Evolutionary conservation across 2,113 vertebrate genomes (phyloP).

Genomic region (Rhinoptilus africanus): DNA sequence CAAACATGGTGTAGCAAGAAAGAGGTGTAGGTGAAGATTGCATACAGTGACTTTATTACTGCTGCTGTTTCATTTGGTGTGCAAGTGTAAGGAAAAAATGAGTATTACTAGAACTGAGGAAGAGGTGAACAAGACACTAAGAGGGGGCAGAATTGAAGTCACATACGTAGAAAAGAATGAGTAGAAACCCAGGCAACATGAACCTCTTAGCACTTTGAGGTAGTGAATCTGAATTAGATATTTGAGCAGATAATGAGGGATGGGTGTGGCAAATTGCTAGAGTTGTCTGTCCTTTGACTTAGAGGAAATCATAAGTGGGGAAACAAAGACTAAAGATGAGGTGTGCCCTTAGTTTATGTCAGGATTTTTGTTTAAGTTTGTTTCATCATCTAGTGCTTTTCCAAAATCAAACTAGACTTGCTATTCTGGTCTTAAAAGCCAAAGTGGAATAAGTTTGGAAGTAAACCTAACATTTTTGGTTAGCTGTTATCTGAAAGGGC

Average conservation of each 20-base stretch:
- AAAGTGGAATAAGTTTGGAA: not conserved
- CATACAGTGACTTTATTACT: not conserved
- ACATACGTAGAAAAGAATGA: not conserved
- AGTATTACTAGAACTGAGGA: not conserved
- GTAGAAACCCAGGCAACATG: not conserved
- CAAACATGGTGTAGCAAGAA: not conserved
- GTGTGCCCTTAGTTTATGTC: not conserved
- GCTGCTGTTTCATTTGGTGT: not conserved
- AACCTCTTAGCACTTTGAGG: not conserved
- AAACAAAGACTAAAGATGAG: not conserved
- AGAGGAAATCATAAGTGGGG: not conserved
- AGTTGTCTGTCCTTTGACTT: not conserved
- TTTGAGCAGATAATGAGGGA: not conserved
- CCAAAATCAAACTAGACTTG: not conserved
- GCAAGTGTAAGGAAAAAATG: not conserved
- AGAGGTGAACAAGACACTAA: not conserved
- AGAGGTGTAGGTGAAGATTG: not conserved
- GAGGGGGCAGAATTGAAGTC: not conserved
- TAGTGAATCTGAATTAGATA: not conserved
- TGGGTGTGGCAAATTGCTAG: not conserved
- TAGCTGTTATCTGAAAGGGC: not conserved
- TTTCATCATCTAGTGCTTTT: not conserved
- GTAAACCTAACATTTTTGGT: rapidly evolving
- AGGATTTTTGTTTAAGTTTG: not conserved
- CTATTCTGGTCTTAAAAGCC: not conserved